Evolutionary conservation across 2,113 vertebrate genomes (phyloP).

Genomic region (Callionymus lyra): DNA sequence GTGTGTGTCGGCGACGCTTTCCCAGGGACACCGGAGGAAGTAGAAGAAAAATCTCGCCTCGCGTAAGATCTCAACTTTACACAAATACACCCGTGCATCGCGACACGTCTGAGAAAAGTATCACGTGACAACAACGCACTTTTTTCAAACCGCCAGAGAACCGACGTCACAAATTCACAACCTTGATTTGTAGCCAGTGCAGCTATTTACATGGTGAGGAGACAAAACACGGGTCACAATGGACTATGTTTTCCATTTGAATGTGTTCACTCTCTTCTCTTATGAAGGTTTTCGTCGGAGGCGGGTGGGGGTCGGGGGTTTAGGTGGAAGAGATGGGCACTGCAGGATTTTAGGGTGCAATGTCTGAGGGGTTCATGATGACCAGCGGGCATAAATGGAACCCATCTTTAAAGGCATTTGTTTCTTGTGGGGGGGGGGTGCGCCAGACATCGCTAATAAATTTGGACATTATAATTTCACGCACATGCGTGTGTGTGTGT

Average conservation of each 20-base stretch:
- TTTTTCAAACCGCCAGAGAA: constrained; percentile 10
- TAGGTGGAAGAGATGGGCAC: constrained; percentile 5
- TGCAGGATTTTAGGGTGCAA: constrained; percentile 1
- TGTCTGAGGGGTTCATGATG: constrained; percentile 64
- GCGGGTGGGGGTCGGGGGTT: too few species aligned
- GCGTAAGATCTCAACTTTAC: constrained; percentile 2
- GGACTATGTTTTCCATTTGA: constrained; percentile 61
- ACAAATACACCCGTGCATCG: neutral
- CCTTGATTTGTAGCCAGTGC: constrained; percentile 37
- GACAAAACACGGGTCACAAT: constrained; percentile 51
- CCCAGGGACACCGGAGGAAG: constrained; percentile 27
- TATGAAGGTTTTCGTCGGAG: constrained; percentile 23
- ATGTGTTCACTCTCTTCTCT: constrained; percentile 52
- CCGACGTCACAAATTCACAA: constrained; percentile 30
- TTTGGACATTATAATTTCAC: too few species aligned
- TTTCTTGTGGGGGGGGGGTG: too few species aligned
- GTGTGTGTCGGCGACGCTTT: constrained; percentile 22
- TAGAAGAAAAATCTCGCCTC: constrained; percentile 39
- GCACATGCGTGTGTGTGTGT: constrained; percentile 5
- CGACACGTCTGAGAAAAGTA: too few species aligned
- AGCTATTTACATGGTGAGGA: constrained; percentile 58
- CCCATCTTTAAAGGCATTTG: too few species aligned
- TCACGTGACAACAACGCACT: neutral
- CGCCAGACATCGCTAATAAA: too few species aligned
- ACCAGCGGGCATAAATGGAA: constrained; percentile 70